phyloP scores from a whole-genome alignment of 2,113 vertebrate genomes.

The Pituophis catenifer region DNA sequence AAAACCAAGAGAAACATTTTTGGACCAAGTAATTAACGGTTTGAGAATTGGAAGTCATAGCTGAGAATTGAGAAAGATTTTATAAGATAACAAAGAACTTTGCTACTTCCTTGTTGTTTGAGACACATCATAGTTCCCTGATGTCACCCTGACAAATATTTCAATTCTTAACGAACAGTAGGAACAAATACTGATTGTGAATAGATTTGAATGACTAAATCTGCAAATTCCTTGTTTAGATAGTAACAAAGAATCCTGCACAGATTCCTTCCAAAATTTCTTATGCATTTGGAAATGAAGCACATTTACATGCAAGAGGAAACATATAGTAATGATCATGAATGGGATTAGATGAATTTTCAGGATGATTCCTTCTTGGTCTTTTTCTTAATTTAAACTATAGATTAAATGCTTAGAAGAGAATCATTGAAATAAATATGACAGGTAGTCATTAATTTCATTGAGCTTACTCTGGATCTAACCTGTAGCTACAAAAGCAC shows the following conservation, averaged over 20 bases:
- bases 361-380: background rate
- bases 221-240: background rate
- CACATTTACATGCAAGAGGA: conserved; percentile 56
- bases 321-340: conserved; percentile 39
- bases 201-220: background rate
- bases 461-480: background rate
- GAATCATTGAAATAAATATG: background rate
- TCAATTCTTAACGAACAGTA: conserved; percentile 26
- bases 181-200: conserved; percentile 37
- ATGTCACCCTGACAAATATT: conserved; percentile 24
- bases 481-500: background rate
- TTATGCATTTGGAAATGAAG: conserved; percentile 56
- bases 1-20: conserved; percentile 21
- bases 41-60: conserved; percentile 35
- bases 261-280: conserved; percentile 57
- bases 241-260: conserved; percentile 9
- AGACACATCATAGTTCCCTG: background rate
- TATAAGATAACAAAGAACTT: conserved; percentile 3
- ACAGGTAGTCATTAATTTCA: background rate
- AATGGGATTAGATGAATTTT: conserved; percentile 41
- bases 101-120: background rate
- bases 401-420: background rate
- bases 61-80: conserved; percentile 6
- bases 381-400: conserved; percentile 42
- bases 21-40: conserved; percentile 32